These are phyloP conservation scores for Apteryx owenii DNA, from an alignment of 2,113 vertebrate species.

Conservation along the genomic window DNA sequence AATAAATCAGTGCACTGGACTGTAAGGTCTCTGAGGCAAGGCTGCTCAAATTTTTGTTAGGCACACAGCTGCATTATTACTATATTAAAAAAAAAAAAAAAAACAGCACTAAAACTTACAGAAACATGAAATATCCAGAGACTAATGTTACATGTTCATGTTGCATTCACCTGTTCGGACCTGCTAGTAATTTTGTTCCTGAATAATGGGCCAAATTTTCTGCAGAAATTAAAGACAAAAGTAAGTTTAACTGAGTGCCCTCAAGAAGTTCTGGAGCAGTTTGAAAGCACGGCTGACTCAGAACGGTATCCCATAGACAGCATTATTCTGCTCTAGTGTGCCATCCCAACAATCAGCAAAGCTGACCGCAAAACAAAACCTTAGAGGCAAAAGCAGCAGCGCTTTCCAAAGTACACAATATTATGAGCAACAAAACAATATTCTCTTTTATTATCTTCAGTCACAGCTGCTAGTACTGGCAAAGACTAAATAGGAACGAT, in stretches of 20 bases:
- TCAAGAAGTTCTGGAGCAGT: background rate
- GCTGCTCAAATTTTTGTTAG: background rate
- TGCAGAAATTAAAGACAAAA: background rate
- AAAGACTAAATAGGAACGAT: background rate
- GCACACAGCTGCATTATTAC: background rate
- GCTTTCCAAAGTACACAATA: background rate
- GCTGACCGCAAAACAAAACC: background rate
- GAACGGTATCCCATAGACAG: background rate
- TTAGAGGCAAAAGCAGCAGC: background rate
- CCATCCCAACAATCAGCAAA: background rate
- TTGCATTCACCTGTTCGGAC: background rate
- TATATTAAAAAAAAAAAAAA: background rate
- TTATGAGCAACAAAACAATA: background rate
- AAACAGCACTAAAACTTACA: background rate
- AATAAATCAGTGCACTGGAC: background rate
- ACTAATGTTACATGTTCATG: background rate
- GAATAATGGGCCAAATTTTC: background rate
- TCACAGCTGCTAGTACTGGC: background rate
- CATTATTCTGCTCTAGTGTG: background rate
- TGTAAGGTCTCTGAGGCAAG: background rate
- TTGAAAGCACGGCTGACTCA: background rate
- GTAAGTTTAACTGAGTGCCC: background rate
- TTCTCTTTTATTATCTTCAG: background rate
- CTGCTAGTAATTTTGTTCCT: background rate
- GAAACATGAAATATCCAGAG: constrained; percentile 1